Evolutionary conservation across 2,113 vertebrate species (phyloP).

Genomic region (Maccullochella peelii): DNA sequence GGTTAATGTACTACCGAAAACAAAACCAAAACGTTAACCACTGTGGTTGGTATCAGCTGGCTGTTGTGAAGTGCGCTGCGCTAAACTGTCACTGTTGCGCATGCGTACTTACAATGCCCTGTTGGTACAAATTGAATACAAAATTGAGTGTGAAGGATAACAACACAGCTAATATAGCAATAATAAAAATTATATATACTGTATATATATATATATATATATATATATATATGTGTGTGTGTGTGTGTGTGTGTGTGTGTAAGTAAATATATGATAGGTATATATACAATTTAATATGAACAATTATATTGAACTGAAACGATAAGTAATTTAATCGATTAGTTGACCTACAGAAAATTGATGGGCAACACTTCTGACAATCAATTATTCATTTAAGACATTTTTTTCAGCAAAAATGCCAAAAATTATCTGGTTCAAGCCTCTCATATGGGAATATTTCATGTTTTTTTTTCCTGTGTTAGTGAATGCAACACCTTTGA

Average conservation of each 20-base stretch:
- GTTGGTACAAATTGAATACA: background rate
- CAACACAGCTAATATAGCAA: background rate
- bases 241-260: too few species aligned
- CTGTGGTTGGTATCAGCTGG: slow-evolving; percentile 53
- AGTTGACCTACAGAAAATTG: background rate
- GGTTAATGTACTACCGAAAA: background rate
- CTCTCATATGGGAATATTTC: background rate
- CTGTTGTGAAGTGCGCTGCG: slow-evolving; percentile 40
- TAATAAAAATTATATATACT: background rate
- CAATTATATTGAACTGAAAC: background rate
- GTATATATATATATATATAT: background rate
- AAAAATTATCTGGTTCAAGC: background rate
- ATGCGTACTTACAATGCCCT: slow-evolving; percentile 51
- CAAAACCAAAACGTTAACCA: background rate
- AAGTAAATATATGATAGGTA: background rate
- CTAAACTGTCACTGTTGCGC: slow-evolving; percentile 67
- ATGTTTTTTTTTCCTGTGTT: background rate
- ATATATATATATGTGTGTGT: background rate
- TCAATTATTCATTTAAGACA: background rate
- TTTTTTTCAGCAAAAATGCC: background rate
- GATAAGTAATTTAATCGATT: background rate
- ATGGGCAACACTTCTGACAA: background rate
- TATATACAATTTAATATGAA: background rate
- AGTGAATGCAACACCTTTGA: background rate
- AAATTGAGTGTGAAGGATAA: background rate